Base-by-base conservation (phyloP, 2,888 invertebrate species). In the Nemapogon koenigi region DNA sequence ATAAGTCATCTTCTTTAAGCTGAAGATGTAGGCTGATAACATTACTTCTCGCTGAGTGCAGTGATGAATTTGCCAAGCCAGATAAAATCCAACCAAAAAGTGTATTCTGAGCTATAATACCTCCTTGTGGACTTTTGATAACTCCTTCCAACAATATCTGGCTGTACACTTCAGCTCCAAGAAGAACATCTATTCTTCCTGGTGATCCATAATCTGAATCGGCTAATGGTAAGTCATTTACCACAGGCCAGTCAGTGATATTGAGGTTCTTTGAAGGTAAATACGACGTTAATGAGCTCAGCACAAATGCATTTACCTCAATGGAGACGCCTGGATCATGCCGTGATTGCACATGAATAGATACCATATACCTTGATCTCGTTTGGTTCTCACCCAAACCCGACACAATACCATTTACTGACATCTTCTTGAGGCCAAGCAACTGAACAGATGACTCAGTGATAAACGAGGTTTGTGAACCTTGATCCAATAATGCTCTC, bases 401-500 rank as follows among this genome's bases (percentile, higher is more conserved):
- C 25, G 47, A 44, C 26, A 48, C 43, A 15, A 25, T n/a, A 28
- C 48, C 46, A 38, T 32, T 44, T 2, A 47, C 37, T 15, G 48
- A 43, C 3, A 39, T 42, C 19, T 47, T 46, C 4, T 47, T 46
- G 1, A 53, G 36, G 2, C 43, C 22, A 1, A 52, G 32, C 3
- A 39, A 25, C 32, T 50, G 50, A 1, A 46, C 50, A 13, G 46
- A 39, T 6, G 49, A 16, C 11, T 53, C 52, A 0, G 50, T 50
- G 3, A 52, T 45, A 32, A 52, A 52, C 6, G 43, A 50, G 8
- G 47, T 47, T 28, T 52, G 45, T 7, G 52, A 50, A 1, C 51
- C 50, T 19, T 49, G 49, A 35, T 50, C 52, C 4, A 53, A 8
- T 19, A 52, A 41, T 1, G 48, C 48, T 35, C 49, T 16, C 2